phyloP scores from a whole-genome alignment of 2,888 invertebrate species.

The Plebejus melissa region DNA sequence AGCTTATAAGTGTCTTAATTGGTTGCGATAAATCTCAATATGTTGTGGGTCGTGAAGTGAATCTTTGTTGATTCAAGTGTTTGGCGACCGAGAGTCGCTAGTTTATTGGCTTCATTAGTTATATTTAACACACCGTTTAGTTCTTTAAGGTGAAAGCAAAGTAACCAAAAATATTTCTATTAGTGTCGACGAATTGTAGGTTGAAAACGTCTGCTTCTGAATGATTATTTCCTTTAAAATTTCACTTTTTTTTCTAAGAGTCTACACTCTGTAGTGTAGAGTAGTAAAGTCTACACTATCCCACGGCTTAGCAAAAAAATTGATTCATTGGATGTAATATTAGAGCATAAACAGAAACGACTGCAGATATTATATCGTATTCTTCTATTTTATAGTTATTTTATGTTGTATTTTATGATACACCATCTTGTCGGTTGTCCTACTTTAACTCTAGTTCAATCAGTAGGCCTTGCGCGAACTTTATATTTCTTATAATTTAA shows the following conservation, averaged over 20 bases:
- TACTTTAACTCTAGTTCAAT: constrained; percentile 11
- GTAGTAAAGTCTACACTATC: no score
- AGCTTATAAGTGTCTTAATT: constrained; percentile 27
- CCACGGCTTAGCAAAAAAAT: background rate
- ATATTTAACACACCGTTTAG: background rate
- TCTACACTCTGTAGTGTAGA: no score
- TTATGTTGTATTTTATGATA: constrained; percentile 7
- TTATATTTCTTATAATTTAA: background rate
- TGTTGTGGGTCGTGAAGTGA: background rate
- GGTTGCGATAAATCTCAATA: constrained; percentile 26
- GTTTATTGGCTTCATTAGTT: background rate
- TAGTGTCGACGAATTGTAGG: background rate
- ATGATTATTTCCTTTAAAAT: no score
- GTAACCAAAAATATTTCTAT: background rate
- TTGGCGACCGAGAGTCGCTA: background rate
- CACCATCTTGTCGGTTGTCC: background rate
- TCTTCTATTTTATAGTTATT: constrained; percentile 21
- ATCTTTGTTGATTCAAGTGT: constrained; percentile 3
- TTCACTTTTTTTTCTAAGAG: no score
- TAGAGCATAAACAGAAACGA: background rate
- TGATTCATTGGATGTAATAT: background rate
- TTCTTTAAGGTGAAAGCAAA: background rate
- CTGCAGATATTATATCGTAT: constrained; percentile 6
- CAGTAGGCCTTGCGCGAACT: background rate
- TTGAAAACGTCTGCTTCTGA: no score